Base-by-base conservation (phyloP, 1,140 invertebrate genomes). In the Leptinotarsa defecta region DNA sequence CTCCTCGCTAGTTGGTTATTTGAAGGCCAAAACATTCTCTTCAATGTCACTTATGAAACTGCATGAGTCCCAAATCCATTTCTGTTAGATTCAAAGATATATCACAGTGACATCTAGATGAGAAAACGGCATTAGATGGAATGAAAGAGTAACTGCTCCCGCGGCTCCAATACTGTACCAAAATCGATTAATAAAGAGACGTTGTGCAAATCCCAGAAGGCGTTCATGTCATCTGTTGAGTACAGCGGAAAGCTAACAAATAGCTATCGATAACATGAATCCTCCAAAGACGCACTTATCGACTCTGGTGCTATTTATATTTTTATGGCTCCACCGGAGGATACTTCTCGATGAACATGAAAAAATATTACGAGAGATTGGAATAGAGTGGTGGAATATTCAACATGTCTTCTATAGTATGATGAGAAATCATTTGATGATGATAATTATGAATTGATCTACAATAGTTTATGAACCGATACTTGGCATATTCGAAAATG, bases 101-200 rank as follows among this genome's bases (percentile, higher is more conserved):
- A 71, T 76, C 76, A 75, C 74, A 65, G 74, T 75, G 76, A 74
- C 68, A 70, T 57, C 71, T 70, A 24, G 15, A 17, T n/a, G 43
- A 17, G 24, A 34, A 68, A 27, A 68, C 13, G 1, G 65, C 43
- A 68, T 68, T 43, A 8, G 65, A 43, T 43, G 65, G 27, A 27
- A 68, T 68, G 43, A 68, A 22, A 68, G 65, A 68, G 52, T 57
- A 71, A 79, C 76, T 65, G 62, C 74, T 75, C 78, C 78, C 78
- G 48, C 48, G 71, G 71, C 78, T 71, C 75, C 72, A 77, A 79
- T 79, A 73, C 78, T 13, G 20, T 68, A 76, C 75, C 78, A 72
- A 76, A 79, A 79, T 79, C 78, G 78, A 79, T 79, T 79, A 79
- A 79, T 79, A 79, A 79, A 77, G 77, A 79, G 74, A 79, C 75